phyloP scores from a whole-genome alignment of 2,797 vertebrate genomes.

The Sebastes jordani region DNA sequence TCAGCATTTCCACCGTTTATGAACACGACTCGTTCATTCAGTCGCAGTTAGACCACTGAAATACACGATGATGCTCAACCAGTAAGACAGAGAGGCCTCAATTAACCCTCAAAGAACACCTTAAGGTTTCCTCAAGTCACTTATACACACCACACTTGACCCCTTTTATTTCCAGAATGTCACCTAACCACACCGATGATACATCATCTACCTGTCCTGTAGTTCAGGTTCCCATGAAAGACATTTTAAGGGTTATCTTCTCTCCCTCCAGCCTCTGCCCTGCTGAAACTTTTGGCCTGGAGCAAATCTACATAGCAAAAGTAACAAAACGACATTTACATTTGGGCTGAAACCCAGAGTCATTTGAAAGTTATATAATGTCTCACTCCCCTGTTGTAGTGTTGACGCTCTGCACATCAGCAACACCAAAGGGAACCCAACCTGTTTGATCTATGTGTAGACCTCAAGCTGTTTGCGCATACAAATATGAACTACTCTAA shows the following conservation, averaged over 20 bases:
- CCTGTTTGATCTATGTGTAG: slow-evolving; percentile 1
- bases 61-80: neutral
- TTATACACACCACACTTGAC: neutral
- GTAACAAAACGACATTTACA: neutral
- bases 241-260: neutral
- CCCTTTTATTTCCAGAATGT: neutral
- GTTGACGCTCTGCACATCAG: neutral
- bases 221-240: neutral
- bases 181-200: neutral
- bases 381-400: neutral
- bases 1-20: slow-evolving; percentile 49
- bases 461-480: slow-evolving; percentile 42
- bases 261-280: neutral
- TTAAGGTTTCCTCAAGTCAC: neutral
- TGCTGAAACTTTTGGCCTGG: neutral
- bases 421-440: neutral
- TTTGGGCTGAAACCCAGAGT: neutral
- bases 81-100: neutral
- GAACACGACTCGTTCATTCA: slow-evolving; percentile 4
- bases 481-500: slow-evolving; percentile 5
- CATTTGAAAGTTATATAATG: neutral
- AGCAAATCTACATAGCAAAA: neutral
- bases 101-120: neutral
- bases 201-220: neutral
- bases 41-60: neutral